Percentiles rank a stretch among this genome's conserved stretches.
Conservation (phyloP, 1,140 invertebrate species). For the Triops cancriformis region DNA sequence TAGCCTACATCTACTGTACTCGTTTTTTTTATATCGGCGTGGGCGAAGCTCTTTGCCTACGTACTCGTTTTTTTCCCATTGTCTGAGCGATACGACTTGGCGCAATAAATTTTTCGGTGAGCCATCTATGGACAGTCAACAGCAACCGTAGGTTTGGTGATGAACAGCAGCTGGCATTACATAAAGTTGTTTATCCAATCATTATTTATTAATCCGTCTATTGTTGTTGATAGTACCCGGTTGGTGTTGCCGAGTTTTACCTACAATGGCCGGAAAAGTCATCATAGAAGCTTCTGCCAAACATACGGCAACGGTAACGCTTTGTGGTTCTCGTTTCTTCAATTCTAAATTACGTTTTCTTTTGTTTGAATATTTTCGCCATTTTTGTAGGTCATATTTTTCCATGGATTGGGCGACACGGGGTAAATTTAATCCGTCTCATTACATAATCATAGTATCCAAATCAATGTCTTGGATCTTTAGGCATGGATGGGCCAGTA, state of each 20-base stretch:
- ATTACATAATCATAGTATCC: conserved; percentile 17
- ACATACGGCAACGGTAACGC: conserved; percentile 43
- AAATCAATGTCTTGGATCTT: conserved; percentile 35
- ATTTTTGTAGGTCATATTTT: conserved; percentile 46
- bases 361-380: conserved; percentile 21
- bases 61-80: no score
- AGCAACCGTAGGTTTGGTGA: no score
- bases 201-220: background rate
- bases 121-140: no score
- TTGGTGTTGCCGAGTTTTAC: background rate
- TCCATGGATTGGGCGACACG: conserved; percentile 52
- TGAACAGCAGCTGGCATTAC: no score
- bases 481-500: conserved; percentile 87
- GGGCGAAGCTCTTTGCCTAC: no score
- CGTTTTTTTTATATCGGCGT: no score
- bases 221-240: background rate
- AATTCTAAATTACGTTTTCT: conserved; percentile 2
- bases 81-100: no score
- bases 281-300: conserved; percentile 39
- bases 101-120: no score
- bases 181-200: background rate
- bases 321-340: conserved; percentile 3
- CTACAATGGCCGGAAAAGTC: conserved; percentile 31
- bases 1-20: no score
- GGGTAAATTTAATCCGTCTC: conserved; percentile 39